These are phyloP conservation scores for Ferdinandea cuprea DNA, from an alignment of 2,888 invertebrate genomes.

Conservation along the genomic window DNA sequence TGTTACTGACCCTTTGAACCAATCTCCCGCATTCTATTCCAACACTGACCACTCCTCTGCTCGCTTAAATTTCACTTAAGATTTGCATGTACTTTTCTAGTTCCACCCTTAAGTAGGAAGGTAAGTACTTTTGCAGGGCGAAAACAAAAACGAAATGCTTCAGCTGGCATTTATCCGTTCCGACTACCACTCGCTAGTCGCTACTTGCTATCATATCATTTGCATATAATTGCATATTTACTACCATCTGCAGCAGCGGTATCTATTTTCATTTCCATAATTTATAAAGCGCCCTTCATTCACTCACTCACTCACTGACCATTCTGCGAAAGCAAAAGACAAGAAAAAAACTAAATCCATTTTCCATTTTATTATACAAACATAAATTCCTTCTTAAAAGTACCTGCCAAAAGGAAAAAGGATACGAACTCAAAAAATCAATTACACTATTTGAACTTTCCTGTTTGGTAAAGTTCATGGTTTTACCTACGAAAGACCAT, in stretches of 20 bases:
- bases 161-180: neutral
- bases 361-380: conserved; percentile 28
- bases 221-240: conserved; percentile 61
- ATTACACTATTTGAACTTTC: conserved; percentile 57
- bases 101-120: no score
- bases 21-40: no score
- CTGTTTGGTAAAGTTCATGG: conserved; percentile 61
- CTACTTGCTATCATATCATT: conserved; percentile 31
- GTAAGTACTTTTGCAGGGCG: no score
- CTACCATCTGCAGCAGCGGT: conserved; percentile 2
- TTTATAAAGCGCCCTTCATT: conserved; percentile 1
- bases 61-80: no score
- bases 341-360: conserved; percentile 14
- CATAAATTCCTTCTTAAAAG: conserved; percentile 3
- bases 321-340: no score
- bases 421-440: conserved; percentile 48
- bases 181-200: no score
- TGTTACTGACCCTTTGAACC: no score
- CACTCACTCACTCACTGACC: conserved; percentile 1
- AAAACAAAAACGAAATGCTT: no score
- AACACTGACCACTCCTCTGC: no score
- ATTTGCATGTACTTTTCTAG: no score
- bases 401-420: neutral
- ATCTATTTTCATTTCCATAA: conserved; percentile 26
- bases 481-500: conserved; percentile 21